Percentiles rank a stretch among this genome's conserved stretches.
phyloP scores from a whole-genome alignment of 2,113 vertebrate species.

The Apteryx mantelli region DNA sequence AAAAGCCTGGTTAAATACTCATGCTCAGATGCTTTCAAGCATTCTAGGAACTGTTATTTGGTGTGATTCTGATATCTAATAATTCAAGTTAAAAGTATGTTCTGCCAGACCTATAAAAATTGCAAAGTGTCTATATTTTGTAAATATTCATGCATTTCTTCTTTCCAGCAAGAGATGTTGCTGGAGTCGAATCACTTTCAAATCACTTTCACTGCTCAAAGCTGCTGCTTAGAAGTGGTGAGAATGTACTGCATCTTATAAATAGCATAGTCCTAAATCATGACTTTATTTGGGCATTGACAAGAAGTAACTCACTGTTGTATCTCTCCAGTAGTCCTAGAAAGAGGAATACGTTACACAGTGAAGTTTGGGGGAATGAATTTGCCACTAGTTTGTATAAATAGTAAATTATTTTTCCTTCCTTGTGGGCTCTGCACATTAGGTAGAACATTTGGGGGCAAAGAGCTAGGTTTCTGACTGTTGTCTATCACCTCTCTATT shows the following conservation, averaged over 20 bases:
- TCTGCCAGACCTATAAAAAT: neutral
- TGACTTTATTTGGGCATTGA: constrained; percentile 15
- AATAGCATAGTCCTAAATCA: constrained; percentile 26
- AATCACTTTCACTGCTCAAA: constrained; percentile 10
- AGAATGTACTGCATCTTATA: constrained; percentile 22
- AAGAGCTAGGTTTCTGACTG: neutral
- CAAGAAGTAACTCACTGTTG: neutral
- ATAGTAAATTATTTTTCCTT: neutral
- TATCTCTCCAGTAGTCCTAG: neutral
- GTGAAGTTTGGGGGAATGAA: neutral
- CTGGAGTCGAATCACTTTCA: constrained; percentile 10
- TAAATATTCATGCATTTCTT: neutral
- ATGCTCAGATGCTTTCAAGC: neutral
- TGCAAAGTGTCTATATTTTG: neutral
- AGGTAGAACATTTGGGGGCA: neutral
- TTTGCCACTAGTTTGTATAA: neutral
- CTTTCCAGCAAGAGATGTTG: constrained; percentile 1
- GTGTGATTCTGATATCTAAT: neutral
- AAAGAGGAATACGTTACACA: neutral
- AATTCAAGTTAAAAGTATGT: neutral
- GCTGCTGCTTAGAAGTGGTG: constrained; percentile 9
- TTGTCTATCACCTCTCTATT: neutral
- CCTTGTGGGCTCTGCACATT: neutral
- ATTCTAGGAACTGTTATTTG: neutral
- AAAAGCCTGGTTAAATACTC: neutral